These are phyloP conservation scores for Himalopsyche kuldschensis DNA, from an alignment of 2,888 invertebrate species.

Conservation along the genomic window DNA sequence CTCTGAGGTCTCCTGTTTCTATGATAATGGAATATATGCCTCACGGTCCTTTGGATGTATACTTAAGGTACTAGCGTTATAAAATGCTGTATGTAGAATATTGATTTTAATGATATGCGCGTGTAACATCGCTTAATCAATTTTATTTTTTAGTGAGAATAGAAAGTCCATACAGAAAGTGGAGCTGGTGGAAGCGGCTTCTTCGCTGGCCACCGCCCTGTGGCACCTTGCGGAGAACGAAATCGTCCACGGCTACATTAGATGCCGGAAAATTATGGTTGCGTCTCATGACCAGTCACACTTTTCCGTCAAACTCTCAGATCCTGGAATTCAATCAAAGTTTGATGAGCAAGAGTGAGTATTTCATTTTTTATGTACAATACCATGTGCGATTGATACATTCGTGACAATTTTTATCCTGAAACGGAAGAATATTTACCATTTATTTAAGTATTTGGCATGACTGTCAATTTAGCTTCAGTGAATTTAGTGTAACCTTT, in stretches of 20 bases:
- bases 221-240: slow-evolving; percentile 85
- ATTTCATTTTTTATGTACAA: neutral
- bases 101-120: too few species aligned
- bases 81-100: too few species aligned
- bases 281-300: slow-evolving; percentile 66
- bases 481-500: too few species aligned
- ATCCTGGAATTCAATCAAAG: slow-evolving; percentile 74
- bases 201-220: slow-evolving; percentile 79
- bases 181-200: slow-evolving; percentile 80
- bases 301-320: slow-evolving; percentile 79
- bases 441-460: too few species aligned
- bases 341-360: slow-evolving; percentile 70
- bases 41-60: slow-evolving; percentile 76
- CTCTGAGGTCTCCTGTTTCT: slow-evolving; percentile 74
- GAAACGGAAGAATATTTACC: too few species aligned
- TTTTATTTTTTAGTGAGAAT: slow-evolving; percentile 47
- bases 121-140: too few species aligned
- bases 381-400: too few species aligned
- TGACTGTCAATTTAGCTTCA: too few species aligned
- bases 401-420: too few species aligned
- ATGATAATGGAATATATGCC: slow-evolving; percentile 81
- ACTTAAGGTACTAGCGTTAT: slow-evolving; percentile 54
- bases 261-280: slow-evolving; percentile 82
- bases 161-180: slow-evolving; percentile 61
- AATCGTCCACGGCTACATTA: slow-evolving; percentile 81